Conservation (phyloP, 2,888 invertebrate species). For the Matsumyia berberina region DNA sequence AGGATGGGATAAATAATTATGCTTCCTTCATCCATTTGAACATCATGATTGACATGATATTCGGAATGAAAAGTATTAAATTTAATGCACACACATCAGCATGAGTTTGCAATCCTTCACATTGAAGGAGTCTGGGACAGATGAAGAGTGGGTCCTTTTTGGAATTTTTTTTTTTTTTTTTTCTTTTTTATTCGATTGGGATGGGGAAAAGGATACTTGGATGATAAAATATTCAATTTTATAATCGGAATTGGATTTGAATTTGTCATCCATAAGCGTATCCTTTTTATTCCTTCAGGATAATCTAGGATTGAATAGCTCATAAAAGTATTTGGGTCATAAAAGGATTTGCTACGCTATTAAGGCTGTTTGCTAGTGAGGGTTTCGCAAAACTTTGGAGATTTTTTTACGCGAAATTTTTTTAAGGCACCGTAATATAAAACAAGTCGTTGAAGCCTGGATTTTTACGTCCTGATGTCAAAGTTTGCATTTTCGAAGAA, state of each 20-base stretch:
- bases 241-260: conserved; percentile 70
- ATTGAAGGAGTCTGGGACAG: conserved; percentile 14
- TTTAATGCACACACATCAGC: conserved; percentile 24
- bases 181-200: conserved; percentile 9
- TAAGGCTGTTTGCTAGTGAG: not conserved
- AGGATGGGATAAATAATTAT: conserved; percentile 63
- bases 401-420: not conserved
- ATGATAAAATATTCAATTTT: conserved; percentile 66
- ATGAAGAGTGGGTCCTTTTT: not conserved
- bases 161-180: not conserved
- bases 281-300: conserved; percentile 45
- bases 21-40: conserved; percentile 32
- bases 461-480: too few relatives aligned
- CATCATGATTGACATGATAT: conserved; percentile 66
- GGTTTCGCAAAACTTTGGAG: not conserved
- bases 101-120: conserved; percentile 32
- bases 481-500: too few relatives aligned
- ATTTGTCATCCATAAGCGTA: conserved; percentile 62
- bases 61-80: conserved; percentile 48
- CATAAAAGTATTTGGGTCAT: conserved; percentile 60
- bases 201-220: conserved; percentile 7
- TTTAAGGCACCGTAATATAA: not conserved
- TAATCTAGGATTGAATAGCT: conserved; percentile 57
- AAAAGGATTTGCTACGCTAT: conserved; percentile 48
- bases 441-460: not conserved